Evolutionary conservation across 2,888 invertebrate species (phyloP), one percentile per base, ranked within the genome.

Genomic region (Protula sp.): DNA sequence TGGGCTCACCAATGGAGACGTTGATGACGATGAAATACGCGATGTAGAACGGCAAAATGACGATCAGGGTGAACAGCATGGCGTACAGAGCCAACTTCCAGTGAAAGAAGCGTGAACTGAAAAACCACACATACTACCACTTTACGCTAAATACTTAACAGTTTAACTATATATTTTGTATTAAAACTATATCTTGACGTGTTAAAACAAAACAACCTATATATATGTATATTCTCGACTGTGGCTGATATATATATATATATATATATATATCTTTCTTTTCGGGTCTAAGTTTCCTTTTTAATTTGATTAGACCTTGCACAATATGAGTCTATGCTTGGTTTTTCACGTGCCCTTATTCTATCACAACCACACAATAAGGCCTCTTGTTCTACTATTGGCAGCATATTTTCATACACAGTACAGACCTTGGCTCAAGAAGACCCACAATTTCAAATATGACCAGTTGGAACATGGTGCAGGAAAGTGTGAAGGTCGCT

Each of bases 401-500:
- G n/a, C n/a, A n/a, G n/a, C n/a, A n/a, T n/a, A n/a, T n/a, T n/a
- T n/a, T n/a, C n/a, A n/a, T n/a, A n/a, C n/a, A n/a, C n/a, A n/a
- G n/a, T n/a, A n/a, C n/a, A n/a, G n/a, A 95, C 90, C 90, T 91
- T 26, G 92, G 87, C 78, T 95, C 93, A 66, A 99, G 84, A 67
- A 95, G 87, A 30, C 91, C 95, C 62, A 97, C 85, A 69, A 99
- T 99, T 85, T 99, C 99, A 84, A 99, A 99, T 78, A 99, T 99
- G 64, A 99, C 98, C 60, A 99, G 84, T 81, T 99, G 98, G 82
- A 99, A 99, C 94, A 99, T 94, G 1, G 95, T 94, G 76, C 98
- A 94, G 28, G 98, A 98, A 22, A 99, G 84, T 0, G 98, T 90
- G 79, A 99, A 93, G 38, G 95, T 99, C 29, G 90, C 86, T 0